Evolutionary conservation across 2,113 vertebrate species (phyloP).

Genomic region (Prunella himalayana): DNA sequence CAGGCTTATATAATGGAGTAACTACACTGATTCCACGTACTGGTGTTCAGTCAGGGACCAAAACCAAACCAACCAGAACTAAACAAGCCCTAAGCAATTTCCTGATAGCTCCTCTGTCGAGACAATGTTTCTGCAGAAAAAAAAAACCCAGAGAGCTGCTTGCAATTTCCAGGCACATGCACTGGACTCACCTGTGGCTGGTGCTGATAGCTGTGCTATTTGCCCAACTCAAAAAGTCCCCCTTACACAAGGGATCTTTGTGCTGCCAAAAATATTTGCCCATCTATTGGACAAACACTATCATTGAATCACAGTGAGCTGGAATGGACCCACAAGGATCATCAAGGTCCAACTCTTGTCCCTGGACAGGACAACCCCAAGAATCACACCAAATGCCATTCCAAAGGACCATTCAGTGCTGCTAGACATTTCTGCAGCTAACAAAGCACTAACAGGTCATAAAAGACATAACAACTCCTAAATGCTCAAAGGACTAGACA

Average conservation of each 20-base stretch:
- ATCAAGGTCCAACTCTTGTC: neutral
- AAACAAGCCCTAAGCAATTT: neutral
- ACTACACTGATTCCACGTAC: fast-evolving
- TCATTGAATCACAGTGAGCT: neutral
- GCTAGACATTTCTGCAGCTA: neutral
- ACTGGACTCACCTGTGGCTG: neutral
- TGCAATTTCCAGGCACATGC: neutral
- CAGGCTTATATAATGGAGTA: neutral
- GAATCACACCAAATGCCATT: neutral
- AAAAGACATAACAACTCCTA: neutral
- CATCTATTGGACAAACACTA: neutral
- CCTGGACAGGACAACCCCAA: neutral
- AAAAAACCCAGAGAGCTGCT: neutral
- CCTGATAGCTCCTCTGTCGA: neutral
- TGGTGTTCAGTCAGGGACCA: neutral
- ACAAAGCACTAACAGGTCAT: neutral
- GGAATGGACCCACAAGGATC: neutral
- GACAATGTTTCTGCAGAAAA: neutral
- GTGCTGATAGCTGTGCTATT: neutral
- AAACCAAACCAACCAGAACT: neutral
- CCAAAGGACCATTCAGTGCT: neutral
- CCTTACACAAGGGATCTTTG: neutral
- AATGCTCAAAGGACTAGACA: neutral
- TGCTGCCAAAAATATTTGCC: neutral
- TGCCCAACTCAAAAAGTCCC: neutral